Evolutionary conservation across 2,888 invertebrate genomes (phyloP).

Genomic region (Lycia hirtaria): DNA sequence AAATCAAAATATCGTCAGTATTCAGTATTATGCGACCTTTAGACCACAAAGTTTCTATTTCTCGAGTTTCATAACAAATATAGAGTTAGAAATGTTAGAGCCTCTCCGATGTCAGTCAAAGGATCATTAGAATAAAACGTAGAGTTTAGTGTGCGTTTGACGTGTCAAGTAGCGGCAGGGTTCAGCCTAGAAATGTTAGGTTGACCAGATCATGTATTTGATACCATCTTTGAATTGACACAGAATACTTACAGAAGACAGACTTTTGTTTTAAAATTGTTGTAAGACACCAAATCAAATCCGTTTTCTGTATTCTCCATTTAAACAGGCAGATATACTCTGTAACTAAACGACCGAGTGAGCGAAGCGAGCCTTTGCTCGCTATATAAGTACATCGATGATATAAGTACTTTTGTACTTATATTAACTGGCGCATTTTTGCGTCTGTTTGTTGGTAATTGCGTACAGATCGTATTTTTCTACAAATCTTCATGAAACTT

Average conservation of each 20-base stretch:
- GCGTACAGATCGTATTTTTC: too few species aligned
- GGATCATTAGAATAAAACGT: conserved; percentile 7
- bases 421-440: too few species aligned
- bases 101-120: conserved; percentile 13
- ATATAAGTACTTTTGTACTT: too few species aligned
- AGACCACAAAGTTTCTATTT: conserved; percentile 7
- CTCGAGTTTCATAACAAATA: conserved; percentile 11
- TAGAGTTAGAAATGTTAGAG: conserved; percentile 13
- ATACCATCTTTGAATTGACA: conserved; percentile 2
- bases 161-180: conserved; percentile 1
- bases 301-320: too few species aligned
- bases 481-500: too few species aligned
- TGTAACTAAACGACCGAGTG: too few species aligned
- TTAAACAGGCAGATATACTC: too few species aligned
- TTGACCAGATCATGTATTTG: conserved; percentile 10
- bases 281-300: too few species aligned
- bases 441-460: too few species aligned
- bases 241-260: background rate
- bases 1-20: background rate
- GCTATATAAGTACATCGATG: too few species aligned
- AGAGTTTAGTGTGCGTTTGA: conserved; percentile 7
- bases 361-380: too few species aligned
- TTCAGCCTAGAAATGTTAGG: conserved; percentile 16
- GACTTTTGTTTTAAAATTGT: too few species aligned
- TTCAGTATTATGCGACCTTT: background rate